Conservation (phyloP, 2,113 vertebrate genomes). For the Zosterops lateralis region DNA sequence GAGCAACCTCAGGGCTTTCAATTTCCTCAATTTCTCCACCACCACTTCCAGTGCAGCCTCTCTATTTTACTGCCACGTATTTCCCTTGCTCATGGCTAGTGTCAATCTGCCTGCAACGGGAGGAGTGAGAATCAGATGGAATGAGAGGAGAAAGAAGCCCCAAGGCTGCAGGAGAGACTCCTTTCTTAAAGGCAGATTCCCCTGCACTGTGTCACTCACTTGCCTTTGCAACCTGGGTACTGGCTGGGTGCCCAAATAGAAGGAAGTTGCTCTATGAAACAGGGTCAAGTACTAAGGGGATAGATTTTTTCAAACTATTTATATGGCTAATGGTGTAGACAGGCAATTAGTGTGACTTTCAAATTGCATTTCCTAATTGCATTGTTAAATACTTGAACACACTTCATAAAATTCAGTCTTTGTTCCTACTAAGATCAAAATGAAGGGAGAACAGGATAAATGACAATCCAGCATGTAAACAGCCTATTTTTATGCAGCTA, state of each 20-base stretch:
- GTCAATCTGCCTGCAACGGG: neutral
- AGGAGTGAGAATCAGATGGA: neutral
- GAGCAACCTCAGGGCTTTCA: neutral
- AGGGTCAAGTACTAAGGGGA: neutral
- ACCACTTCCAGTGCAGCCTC: neutral
- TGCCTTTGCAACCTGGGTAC: neutral
- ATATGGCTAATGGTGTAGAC: neutral
- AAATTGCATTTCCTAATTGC: constrained; percentile 1
- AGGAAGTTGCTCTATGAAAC: neutral
- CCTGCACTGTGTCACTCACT: neutral
- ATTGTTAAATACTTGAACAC: neutral
- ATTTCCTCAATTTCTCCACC: neutral
- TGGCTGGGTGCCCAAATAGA: neutral
- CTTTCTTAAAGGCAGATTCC: neutral
- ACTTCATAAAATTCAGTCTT: neutral
- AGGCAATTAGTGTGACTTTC: neutral
- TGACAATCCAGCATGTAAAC: neutral
- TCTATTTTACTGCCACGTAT: neutral
- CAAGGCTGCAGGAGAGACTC: neutral
- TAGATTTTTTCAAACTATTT: neutral
- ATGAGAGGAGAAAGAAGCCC: neutral
- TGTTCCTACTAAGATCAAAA: constrained; percentile 5
- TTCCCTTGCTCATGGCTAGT: neutral
- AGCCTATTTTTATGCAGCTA: neutral
- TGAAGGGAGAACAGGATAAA: neutral